Evolutionary conservation across 2,113 vertebrate species (phyloP).

Genomic region (rat (Rattus norvegicus)): GRCr8 NC_086030.1:43362001-43362500

Average conservation of each 20-base stretch:
- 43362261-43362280: conserved; percentile 35
- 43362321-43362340: background rate
- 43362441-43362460: background rate
- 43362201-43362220: background rate
- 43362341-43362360: conserved; percentile 15
- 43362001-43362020: too few relatives aligned
- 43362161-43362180: background rate
- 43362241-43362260: conserved; percentile 61
- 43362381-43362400: background rate
- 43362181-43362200: background rate
- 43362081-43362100: fast-evolving
- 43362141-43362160: background rate
- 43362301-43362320: conserved; percentile 21
- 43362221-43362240: background rate
- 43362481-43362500: background rate
- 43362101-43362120: background rate
- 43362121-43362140: too few relatives aligned
- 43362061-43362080: fast-evolving
- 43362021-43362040: too few relatives aligned
- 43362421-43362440: background rate
- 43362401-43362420: background rate
- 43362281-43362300: background rate
- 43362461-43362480: background rate
- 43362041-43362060: fast-evolving
- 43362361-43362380: conserved; percentile 25